These are phyloP conservation scores for Julus scanicus DNA, from an alignment of 2,888 invertebrate genomes.

Conservation along the genomic window DNA sequence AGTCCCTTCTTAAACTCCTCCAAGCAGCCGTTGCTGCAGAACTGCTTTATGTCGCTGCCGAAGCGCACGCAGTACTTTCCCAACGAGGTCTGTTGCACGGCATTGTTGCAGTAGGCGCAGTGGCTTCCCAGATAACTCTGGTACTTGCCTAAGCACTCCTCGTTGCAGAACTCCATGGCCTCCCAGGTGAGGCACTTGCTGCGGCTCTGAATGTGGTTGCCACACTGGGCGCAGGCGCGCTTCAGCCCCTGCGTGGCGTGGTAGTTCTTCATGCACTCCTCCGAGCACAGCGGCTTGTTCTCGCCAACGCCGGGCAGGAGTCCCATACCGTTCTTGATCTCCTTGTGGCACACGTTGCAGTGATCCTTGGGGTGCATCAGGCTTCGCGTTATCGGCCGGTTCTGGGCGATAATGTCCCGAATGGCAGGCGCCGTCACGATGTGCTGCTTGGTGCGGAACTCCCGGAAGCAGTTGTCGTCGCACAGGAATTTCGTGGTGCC, in stretches of 20 bases:
- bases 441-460: slow-evolving; percentile 62
- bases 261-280: slow-evolving; percentile 60
- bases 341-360: slow-evolving; percentile 60
- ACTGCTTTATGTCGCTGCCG: slow-evolving; percentile 90
- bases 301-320: slow-evolving; percentile 60
- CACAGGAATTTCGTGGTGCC: slow-evolving; percentile 66
- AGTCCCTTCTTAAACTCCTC: slow-evolving; percentile 89
- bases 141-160: slow-evolving; percentile 83
- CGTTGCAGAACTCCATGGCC: slow-evolving; percentile 93
- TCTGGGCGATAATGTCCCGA: slow-evolving; percentile 52
- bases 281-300: slow-evolving; percentile 60
- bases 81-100: slow-evolving; percentile 80
- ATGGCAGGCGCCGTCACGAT: slow-evolving; percentile 37
- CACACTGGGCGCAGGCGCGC: slow-evolving; percentile 60
- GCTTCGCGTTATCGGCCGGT: slow-evolving; percentile 58
- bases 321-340: slow-evolving; percentile 59
- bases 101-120: slow-evolving; percentile 83
- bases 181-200: slow-evolving; percentile 75
- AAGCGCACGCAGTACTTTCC: slow-evolving; percentile 94
- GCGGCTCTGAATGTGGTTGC: slow-evolving; percentile 59
- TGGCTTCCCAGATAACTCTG: slow-evolving; percentile 79
- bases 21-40: slow-evolving; percentile 86
- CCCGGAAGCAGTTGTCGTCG: slow-evolving; percentile 65
- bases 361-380: slow-evolving; percentile 56
- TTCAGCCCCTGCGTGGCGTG: slow-evolving; percentile 59